A percentile compares a stretch with the other conserved stretches of the same genome.
Conservation (phyloP, 2,888 invertebrate genomes). For the Byasa hedistus region DNA sequence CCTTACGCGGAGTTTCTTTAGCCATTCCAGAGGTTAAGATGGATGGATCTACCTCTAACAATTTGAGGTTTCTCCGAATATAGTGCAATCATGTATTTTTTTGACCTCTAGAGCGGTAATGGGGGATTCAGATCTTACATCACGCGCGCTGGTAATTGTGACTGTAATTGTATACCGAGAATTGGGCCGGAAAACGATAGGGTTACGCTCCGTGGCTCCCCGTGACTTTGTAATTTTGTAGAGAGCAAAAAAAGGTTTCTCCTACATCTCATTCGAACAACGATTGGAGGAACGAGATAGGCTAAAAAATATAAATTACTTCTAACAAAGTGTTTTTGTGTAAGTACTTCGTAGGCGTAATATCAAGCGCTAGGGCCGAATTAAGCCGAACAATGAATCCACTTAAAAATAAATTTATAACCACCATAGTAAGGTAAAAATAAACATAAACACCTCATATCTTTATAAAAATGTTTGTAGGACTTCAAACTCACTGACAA, state of each 20-base stretch:
- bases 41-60: not conserved
- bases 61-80: constrained; percentile 19
- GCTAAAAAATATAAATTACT: constrained; percentile 25
- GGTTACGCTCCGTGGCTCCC: constrained; percentile 64
- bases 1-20: too few species aligned
- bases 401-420: constrained; percentile 1
- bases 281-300: constrained; percentile 15
- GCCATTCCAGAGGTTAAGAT: too few species aligned
- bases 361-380: constrained; percentile 17
- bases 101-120: constrained; percentile 13
- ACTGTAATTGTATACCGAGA: constrained; percentile 73
- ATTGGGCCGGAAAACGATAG: constrained; percentile 64
- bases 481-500: too few species aligned
- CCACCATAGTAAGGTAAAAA: too few species aligned
- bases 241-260: constrained; percentile 43
- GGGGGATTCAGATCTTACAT: constrained; percentile 18
- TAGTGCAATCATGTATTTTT: constrained; percentile 20
- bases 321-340: constrained; percentile 18
- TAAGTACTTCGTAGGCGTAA: constrained; percentile 22
- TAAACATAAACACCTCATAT: too few species aligned
- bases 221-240: constrained; percentile 61
- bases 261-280: constrained; percentile 33
- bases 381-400: constrained; percentile 18
- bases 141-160: constrained; percentile 32
- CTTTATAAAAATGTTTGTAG: too few species aligned